Percentiles rank a stretch among this genome's conserved stretches.
phyloP scores from a whole-genome alignment of 2,797 vertebrate species.

The Momotus momota region DNA sequence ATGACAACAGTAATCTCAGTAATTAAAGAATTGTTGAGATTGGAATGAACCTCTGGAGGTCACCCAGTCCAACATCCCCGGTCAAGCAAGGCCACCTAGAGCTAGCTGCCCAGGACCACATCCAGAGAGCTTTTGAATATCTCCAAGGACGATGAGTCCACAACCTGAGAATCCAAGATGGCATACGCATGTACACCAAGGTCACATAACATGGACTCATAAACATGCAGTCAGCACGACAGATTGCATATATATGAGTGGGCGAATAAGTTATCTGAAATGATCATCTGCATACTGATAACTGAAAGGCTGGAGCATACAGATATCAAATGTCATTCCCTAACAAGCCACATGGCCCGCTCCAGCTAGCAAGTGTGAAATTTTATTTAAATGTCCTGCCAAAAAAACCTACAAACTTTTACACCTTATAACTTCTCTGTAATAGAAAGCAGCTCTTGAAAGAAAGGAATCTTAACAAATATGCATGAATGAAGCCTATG shows the following conservation, averaged over 20 bases:
- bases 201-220: neutral
- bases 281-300: neutral
- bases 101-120: neutral
- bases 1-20: neutral
- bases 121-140: neutral
- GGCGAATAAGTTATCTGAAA: neutral
- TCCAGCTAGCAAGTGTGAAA: neutral
- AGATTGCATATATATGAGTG: neutral
- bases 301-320: neutral
- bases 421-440: neutral
- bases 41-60: neutral
- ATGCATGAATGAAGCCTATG: neutral
- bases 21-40: neutral
- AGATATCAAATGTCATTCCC: neutral
- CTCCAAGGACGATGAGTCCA: neutral
- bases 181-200: neutral
- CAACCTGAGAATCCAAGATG: neutral
- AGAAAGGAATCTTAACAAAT: neutral
- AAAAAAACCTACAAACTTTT: neutral
- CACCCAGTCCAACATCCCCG: neutral
- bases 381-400: slow-evolving; percentile 8
- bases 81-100: neutral
- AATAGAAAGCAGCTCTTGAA: slow-evolving; percentile 19
- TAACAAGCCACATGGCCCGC: neutral
- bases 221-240: neutral